Evolutionary conservation across 2,888 invertebrate species (phyloP), one percentile per base, ranked within the genome.

Genomic region (Agriopis leucophaearia): DNA sequence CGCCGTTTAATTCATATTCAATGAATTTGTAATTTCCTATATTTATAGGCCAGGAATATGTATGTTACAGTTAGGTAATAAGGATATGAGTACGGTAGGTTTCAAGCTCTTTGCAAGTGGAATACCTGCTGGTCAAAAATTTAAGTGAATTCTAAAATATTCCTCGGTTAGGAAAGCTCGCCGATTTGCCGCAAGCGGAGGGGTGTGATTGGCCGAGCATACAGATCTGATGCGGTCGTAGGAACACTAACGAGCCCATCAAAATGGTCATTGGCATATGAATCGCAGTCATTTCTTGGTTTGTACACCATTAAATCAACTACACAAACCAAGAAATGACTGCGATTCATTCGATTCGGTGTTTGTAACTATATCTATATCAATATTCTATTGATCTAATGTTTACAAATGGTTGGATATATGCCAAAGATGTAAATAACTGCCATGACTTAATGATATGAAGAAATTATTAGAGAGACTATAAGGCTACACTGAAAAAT

Each of bases 151-250:
- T 27, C 9, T 13, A 52, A 40, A 36, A 68, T 72, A 73, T 78
- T 75, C 78, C 78, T 76, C 78, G 78, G 77, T 44, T 51, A 10
- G 52, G 47, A n/a, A 40, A 13, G 56, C 47, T 61, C 47, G 57
- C 38, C n/a, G 18, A 40, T 58, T 44, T 55, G 64, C 60, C 42
- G 47, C 44, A 47, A 54, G 12, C 36, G n/a, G 63, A 44, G 48
- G 60, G 40, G 12, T 51, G 64, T 64, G 78, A 81, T 78, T 77
- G 79, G 78, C 76, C 73, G 77, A 73, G 78, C 78, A 84, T 85
- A 81, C 78, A 84, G 80, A 86, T 85, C 67, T 78, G 74, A 78
- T 77, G 75, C 74, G 69, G 75, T 75, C 76, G 75, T 77, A 75
- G 61, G 76, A 71, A 66, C 79, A 74, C 78, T 81, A 82, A 81